A percentile compares a stretch with the other conserved stretches of the same genome.
Conservation (phyloP, 2,888 invertebrate genomes). For the Podabrus alpinus region DNA sequence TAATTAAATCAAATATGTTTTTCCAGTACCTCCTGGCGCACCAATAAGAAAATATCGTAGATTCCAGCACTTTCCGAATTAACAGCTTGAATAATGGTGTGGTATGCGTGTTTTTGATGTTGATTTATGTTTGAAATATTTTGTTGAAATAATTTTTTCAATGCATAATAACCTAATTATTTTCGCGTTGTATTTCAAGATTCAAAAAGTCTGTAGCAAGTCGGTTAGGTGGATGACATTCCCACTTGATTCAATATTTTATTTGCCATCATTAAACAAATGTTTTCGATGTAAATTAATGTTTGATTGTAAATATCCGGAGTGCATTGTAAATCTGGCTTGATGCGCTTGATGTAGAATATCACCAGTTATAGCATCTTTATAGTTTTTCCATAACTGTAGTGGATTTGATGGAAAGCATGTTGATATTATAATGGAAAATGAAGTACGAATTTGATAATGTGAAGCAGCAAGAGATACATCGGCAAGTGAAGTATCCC, state of each 20-base stretch:
- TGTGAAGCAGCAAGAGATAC: slow-evolving; percentile 32
- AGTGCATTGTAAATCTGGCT: background rate
- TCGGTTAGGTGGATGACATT: no score
- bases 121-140: background rate
- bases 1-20: slow-evolving; percentile 49
- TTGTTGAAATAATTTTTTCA: background rate
- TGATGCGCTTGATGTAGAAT: background rate
- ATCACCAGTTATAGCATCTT: background rate
- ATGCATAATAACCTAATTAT: background rate
- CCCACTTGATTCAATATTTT: no score
- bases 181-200: background rate
- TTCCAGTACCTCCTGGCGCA: slow-evolving; percentile 38
- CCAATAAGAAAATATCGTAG: background rate
- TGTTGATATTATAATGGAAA: slow-evolving; percentile 38
- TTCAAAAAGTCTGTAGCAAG: background rate
- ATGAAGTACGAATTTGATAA: slow-evolving; percentile 38
- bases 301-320: no score
- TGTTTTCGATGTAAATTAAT: no score
- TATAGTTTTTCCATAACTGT: slow-evolving; percentile 3
- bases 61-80: background rate
- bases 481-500: slow-evolving; percentile 29
- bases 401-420: slow-evolving; percentile 30
- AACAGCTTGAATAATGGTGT: background rate
- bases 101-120: background rate
- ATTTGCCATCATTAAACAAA: no score